Evolutionary conservation across 1,140 invertebrate species (phyloP).

Genomic region (Drosophila nikananu): DNA sequence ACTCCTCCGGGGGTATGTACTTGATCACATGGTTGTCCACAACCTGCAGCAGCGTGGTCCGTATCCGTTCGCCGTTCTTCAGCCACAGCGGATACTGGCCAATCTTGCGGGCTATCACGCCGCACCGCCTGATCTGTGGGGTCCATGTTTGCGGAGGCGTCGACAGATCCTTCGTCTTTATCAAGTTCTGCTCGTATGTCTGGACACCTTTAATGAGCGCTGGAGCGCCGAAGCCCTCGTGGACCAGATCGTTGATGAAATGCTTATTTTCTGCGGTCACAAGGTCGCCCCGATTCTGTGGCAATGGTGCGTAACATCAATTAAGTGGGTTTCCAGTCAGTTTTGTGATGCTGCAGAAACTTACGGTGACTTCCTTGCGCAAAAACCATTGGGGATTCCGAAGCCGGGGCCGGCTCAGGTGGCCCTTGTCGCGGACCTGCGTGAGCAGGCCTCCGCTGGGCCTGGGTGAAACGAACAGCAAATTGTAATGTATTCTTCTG

Average conservation of each 20-base stretch:
- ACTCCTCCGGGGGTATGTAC: slow-evolving; percentile 94
- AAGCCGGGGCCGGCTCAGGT: slow-evolving; percentile 85
- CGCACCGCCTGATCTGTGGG: slow-evolving; percentile 89
- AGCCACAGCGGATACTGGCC: slow-evolving; percentile 97
- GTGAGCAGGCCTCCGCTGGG: slow-evolving; percentile 57
- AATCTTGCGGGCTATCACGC: slow-evolving; percentile 96
- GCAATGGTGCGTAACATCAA: neutral
- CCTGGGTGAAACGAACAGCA: slow-evolving; percentile 20
- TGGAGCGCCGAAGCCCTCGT: slow-evolving; percentile 88
- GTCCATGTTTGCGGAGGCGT: slow-evolving; percentile 89
- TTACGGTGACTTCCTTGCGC: slow-evolving; percentile 86
- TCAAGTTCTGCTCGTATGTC: slow-evolving; percentile 85
- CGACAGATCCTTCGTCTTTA: slow-evolving; percentile 86
- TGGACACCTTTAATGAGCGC: slow-evolving; percentile 84
- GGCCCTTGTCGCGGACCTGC: slow-evolving; percentile 82
- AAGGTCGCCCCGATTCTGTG: slow-evolving; percentile 87
- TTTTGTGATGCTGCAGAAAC: slow-evolving; percentile 29
- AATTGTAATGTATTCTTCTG: neutral
- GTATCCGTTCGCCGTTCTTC: slow-evolving; percentile 92
- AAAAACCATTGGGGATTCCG: slow-evolving; percentile 87
- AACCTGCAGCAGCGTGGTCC: slow-evolving; percentile 94
- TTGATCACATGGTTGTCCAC: slow-evolving; percentile 98
- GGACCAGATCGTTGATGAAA: slow-evolving; percentile 92
- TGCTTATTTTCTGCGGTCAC: slow-evolving; percentile 92
- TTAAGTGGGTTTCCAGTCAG: neutral